A percentile compares a stretch with the other conserved stretches of the same genome.
Evolutionary conservation across 2,888 invertebrate genomes (phyloP).

Genomic region (Zygothrica quintamaculata): DNA sequence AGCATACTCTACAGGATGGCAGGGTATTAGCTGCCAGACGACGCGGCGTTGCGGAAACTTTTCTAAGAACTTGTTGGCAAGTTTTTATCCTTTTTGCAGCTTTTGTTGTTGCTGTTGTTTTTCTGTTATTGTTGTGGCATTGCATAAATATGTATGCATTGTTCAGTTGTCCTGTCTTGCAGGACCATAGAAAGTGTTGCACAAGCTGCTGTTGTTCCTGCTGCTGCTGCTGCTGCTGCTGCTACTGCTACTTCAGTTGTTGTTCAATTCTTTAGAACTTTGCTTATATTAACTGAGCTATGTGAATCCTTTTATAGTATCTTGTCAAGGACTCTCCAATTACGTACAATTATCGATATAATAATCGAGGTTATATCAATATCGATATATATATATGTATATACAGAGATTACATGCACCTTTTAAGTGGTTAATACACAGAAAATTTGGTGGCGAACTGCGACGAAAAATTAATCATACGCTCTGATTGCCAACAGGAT

Average conservation of each 20-base stretch:
- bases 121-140: constrained; percentile 37
- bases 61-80: constrained; percentile 57
- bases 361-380: neutral
- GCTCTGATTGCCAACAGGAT: constrained; percentile 75
- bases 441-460: constrained; percentile 16
- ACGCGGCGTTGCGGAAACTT: constrained; percentile 54
- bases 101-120: no score
- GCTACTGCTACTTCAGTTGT: constrained; percentile 8
- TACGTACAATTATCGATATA: neutral
- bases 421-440: no score
- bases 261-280: no score
- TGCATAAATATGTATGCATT: constrained; percentile 58
- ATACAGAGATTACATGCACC: no score
- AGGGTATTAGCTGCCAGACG: constrained; percentile 24
- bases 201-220: constrained; percentile 54
- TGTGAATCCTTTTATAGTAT: constrained; percentile 8
- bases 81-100: constrained; percentile 32
- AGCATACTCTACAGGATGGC: neutral
- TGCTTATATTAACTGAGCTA: constrained; percentile 22
- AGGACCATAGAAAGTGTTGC: constrained; percentile 51
- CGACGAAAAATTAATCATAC: constrained; percentile 79
- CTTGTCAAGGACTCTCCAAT: neutral
- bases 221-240: constrained; percentile 2
- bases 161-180: constrained; percentile 48
- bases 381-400: no score